phyloP scores from a whole-genome alignment of 1,140 invertebrate species.

The Hylaeus anthracinus region DNA sequence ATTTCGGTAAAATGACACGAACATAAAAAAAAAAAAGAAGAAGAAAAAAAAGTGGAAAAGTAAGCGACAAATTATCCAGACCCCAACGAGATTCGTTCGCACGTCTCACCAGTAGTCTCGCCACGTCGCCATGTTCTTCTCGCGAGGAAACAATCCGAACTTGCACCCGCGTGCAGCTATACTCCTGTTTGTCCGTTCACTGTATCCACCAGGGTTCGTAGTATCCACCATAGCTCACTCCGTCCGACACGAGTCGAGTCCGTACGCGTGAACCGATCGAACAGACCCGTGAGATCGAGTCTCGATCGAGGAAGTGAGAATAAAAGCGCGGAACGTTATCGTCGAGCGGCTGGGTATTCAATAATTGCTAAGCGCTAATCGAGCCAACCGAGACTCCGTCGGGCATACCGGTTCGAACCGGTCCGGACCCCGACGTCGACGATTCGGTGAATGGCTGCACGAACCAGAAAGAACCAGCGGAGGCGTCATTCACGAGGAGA shows the following conservation, averaged over 20 bases:
- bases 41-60: too few relatives aligned
- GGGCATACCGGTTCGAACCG: conserved; percentile 45
- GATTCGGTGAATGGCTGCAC: conserved; percentile 41
- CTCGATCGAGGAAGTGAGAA: conserved; percentile 35
- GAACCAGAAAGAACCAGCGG: conserved; percentile 49
- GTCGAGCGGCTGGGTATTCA: conserved; percentile 29
- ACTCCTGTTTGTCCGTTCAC: too few relatives aligned
- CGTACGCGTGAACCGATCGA: neutral
- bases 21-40: too few relatives aligned
- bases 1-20: too few relatives aligned
- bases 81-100: too few relatives aligned
- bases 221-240: too few relatives aligned
- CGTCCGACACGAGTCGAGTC: too few relatives aligned
- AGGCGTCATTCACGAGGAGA: conserved; percentile 32
- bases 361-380: conserved; percentile 46
- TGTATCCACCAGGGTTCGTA: too few relatives aligned
- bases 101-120: neutral
- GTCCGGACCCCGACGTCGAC: conserved; percentile 4
- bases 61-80: too few relatives aligned
- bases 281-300: neutral
- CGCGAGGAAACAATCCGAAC: too few relatives aligned
- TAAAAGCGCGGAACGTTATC: conserved; percentile 40
- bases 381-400: conserved; percentile 22
- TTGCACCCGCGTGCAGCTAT: neutral
- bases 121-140: neutral